Base-by-base conservation (phyloP, 2,113 vertebrate genomes). In the Talpa occidentalis region DNA sequence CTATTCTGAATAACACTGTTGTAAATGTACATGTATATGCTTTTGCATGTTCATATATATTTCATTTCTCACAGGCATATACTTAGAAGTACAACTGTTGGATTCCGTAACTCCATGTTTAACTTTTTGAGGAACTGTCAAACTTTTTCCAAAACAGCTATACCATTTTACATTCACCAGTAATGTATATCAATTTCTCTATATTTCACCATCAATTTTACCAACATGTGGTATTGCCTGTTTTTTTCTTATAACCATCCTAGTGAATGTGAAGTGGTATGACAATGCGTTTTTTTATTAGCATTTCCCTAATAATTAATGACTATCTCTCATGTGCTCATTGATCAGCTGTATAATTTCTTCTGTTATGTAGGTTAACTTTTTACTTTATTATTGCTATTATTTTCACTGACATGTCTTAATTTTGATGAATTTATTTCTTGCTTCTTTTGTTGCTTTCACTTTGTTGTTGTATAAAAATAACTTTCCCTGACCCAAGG, bases 101-200 rank as follows among this genome's bases (percentile, higher is more conserved):
- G 60, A 90, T 64, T 90, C 67, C 72, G 17, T 78, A 95, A 95
- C 26, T 81, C 42, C 69, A 59, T 37, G 15, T 62, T 70, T 73
- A 42, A 78, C 40, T 72, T 60, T 79, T 93, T 85, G 66, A 73
- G n/a, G 17, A 86, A 52, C 8, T 73, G 49, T 1, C 54, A 88
- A 91, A 81, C 5, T 73, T 67, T 89, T 91, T 76, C 32, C 30
- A 89, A 94, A 90, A n/a, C 24, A 40, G 9, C 19, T 82, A 4
- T 67, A 49, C 35, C 56, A 49, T 69, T 86, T 67, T 87, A 69
- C 21, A 47, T 47, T 82, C 26, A 40, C 24, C 37, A 88, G 28
- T 11, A 73, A 79, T 79, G 40, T 62, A 40, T 40, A 59, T 32
- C 40, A 82, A 10, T 79, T 78, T 76, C 37, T 84, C 40, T n/a